Evolutionary conservation across 1,140 invertebrate genomes (phyloP), one percentile per base, ranked within the genome.

Genomic region (Sycobia sp.): DNA sequence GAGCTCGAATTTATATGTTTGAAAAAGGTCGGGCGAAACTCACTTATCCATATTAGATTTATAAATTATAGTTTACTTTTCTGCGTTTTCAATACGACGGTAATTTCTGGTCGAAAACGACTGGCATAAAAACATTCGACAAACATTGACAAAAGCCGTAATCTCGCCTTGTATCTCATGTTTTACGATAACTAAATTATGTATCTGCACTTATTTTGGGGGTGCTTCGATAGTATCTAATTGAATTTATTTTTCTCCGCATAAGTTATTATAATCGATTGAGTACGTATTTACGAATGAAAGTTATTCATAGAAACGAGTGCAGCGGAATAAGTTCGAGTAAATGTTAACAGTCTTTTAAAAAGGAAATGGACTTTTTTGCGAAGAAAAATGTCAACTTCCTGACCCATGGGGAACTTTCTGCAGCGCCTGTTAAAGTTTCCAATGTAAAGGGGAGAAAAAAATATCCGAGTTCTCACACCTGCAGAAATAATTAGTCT

Each of bases 401-500:
- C 23, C 46, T 49, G n/a, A 49, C 16, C n/a, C 8, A 49, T 32
- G 23, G 22, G 23, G n/a, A 49, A 49, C 14, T 29, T 49, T 51
- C 16, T n/a, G 16, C n/a, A 36, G 9, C 36, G 14, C 1, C 32
- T 51, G 29, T 51, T 34, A 36, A 20, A 51, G 16, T 51, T 51
- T 49, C 36, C 29, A 3, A 22, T 36, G 23, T 7, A 51, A 36
- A 36, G 46, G 11, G 29, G 25, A 16, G n/a, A 32, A n/a, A n/a
- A n/a, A n/a, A n/a, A n/a, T n/a, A n/a, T n/a, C n/a, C n/a, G n/a
- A n/a, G n/a, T n/a, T 29, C 46, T 49, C 9, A 49, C 46, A 18
- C 22, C 46, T 49, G 29, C 16, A 49, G 14, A 49, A 51, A 51
- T 51, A 51, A 51, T 51, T 51, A 51, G n/a, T 36, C 7, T 36